Base-by-base conservation (phyloP, 2,888 invertebrate species). In the Xanthia togata region DNA sequence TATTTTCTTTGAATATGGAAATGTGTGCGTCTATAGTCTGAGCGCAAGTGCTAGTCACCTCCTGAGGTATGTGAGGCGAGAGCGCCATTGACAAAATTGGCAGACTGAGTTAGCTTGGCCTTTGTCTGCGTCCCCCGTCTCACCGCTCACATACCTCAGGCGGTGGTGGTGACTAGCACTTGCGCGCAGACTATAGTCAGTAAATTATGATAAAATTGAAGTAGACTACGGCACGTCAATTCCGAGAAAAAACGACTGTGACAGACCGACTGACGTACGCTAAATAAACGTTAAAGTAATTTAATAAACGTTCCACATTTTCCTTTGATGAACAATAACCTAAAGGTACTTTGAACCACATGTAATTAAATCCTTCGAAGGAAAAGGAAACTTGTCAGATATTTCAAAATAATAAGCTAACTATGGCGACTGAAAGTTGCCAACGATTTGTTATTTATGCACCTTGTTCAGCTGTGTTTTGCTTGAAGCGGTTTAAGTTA, bases 381-480 rank as follows among this genome's bases (percentile, higher is more conserved):
- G 44, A 44, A 69, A 79, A 73, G 73, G 69, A 76, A 81, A 79
- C 76, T 72, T 38, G 63, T 63, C 35, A n/a, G 64, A 63, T 67
- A 72, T 81, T 81, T 70, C 67, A 47, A 70, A 81, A 79, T 77
- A 63, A 62, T 78, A 47, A 73, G 53, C 60, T 47, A 41, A 64
- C 14, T 69, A 70, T 20, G 76, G 81, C 35, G 26, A 47, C 71
- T 59, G 70, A 70, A 79, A 85, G 71, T 47, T 77, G 59, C 57
- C 59, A 72, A 63, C 59, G 70, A 67, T 85, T 78, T 73, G 38
- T 64, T 73, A 69, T 83, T 70, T 76, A 83, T 70, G 62, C 76
- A 59, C 60, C 62, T 76, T n/a, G 55, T 41, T 64, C 62, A 75
- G 70, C 74, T 74, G 68, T 44, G 70, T 60, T 62, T 69, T 70